Base-by-base conservation (phyloP, 1,140 invertebrate species). In the Heliconius hewitsoni region DNA sequence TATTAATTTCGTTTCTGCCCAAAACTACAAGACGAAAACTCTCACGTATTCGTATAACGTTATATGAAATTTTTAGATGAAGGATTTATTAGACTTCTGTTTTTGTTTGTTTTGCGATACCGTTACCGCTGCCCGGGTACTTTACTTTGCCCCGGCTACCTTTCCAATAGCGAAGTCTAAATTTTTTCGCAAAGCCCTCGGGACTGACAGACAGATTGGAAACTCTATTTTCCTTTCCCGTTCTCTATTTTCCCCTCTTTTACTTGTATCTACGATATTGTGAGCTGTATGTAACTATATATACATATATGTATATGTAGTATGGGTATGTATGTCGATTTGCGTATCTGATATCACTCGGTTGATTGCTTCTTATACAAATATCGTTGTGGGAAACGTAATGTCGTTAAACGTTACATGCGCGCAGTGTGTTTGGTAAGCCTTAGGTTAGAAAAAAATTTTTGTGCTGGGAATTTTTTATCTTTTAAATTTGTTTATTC, bases 161-260 rank as follows among this genome's bases (percentile, higher is more conserved):
- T 66, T 66, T 66, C 60, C 60, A 66, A 66, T 66, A 66, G 23
- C 27, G 27, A 30, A 66, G 27, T 72, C 37, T 34, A 72, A 71
- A 46, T 71, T 71, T 72, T 72, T 42, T 23, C 71, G 0, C 71
- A 72, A 42, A 72, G 34, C 71, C 37, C 71, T 23, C 8, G 71
- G 37, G 71, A 72, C 71, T 72, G 71, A 37, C 71, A 39, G 71
- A 39, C 71, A 19, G 71, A 72, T 72, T 72, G 71, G 71, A 72
- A 72, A n/a, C 37, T 72, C 37, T 42, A 37, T 39, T 72, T 72
- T 39, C 37, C 37, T 72, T 72, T 72, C 6, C 18, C 8, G 37
- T 72, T 72, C 71, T 72, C 34, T 72, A 19, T 72, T 72, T 72
- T 19, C 13, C 8, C 18, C 30, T n/a, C 18, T 2, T 72, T 39